phyloP scores from a whole-genome alignment of 2,888 invertebrate genomes.

The Tinea pellionella region DNA sequence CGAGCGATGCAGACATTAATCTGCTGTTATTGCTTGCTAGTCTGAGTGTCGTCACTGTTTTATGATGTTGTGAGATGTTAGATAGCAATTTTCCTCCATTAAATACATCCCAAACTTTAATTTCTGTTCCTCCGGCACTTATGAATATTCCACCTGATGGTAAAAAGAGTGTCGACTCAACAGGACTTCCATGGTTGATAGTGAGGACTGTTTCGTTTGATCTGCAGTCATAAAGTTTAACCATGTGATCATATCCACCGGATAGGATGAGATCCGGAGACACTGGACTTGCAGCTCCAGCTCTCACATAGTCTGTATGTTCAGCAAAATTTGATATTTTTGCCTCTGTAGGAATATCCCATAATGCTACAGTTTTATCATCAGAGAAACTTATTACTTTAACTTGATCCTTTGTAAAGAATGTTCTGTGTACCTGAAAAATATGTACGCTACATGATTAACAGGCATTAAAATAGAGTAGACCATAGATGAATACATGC shows the following conservation, averaged over 20 bases:
- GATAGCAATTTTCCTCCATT: constrained; percentile 88
- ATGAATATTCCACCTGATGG: constrained; percentile 92
- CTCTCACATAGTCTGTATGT: constrained; percentile 85
- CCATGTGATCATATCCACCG: constrained; percentile 89
- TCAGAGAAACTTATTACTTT: constrained; percentile 91
- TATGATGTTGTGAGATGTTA: constrained; percentile 91
- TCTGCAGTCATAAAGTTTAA: constrained; percentile 89
- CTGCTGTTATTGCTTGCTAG: constrained; percentile 85
- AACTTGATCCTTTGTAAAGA: constrained; percentile 81
- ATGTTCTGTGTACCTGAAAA: constrained; percentile 80
- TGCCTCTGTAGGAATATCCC: constrained; percentile 91
- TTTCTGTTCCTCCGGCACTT: constrained; percentile 91
- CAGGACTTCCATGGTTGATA: constrained; percentile 89
- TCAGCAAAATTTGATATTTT: constrained; percentile 73
- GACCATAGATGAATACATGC: too few species aligned
- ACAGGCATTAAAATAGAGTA: not conserved
- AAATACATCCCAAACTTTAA: constrained; percentile 93
- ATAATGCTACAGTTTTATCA: constrained; percentile 87
- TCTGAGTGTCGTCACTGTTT: constrained; percentile 90
- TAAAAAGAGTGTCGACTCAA: constrained; percentile 88
- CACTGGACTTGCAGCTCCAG: constrained; percentile 83
- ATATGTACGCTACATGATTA: too few species aligned
- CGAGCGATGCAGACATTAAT: constrained; percentile 89
- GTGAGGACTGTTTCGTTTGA: constrained; percentile 75
- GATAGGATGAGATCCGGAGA: constrained; percentile 82